Evolutionary conservation across 2,888 invertebrate genomes (phyloP), one percentile per base, ranked within the genome.

Genomic region (Listrodromus nycthemerus): DNA sequence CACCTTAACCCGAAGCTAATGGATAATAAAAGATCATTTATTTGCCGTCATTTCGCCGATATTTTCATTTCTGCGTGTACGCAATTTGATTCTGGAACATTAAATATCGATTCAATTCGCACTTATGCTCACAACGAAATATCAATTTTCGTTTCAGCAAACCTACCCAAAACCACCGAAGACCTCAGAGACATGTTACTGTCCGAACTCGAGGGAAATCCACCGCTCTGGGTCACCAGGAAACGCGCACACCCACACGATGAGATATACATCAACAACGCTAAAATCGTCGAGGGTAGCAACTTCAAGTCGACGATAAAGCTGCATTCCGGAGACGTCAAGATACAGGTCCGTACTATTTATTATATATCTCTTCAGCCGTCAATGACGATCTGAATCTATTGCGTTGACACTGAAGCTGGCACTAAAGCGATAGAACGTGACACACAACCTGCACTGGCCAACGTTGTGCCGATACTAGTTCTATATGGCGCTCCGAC

Each of bases 251-350:
- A 95, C 93, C 95, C 96, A 88, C 93, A 94, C 61, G 95, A 96
- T 81, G 97, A 97, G 87, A 95, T 97, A 89, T 98, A 95, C 94
- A 96, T 98, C 84, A 98, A 98, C 94, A 98, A 98, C 93, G 98
- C 98, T 1, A 96, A 96, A 91, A 95, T 98, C 74, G 94, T 96
- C 88, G 95, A 95, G 82, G 95, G 95, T 82, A 96, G 97, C 27
- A 95, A 96, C 91, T 95, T 95, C 90, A 95, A 95, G 88, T 95
- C 96, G 52, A 94, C 94, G 84, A 95, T 95, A 87, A 95, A 94
- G 82, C 94, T 94, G 74, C 94, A 94, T 91, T 87, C 88, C 27
- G 87, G 89, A 37, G 85, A 88, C 19, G 79, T 78, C 24, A 95
- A 95, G 89, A 95, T 94, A 88, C 96, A 96, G 95, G 96, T 96